Conservation (phyloP, 2,113 vertebrate species). For the Vidua macroura region DNA sequence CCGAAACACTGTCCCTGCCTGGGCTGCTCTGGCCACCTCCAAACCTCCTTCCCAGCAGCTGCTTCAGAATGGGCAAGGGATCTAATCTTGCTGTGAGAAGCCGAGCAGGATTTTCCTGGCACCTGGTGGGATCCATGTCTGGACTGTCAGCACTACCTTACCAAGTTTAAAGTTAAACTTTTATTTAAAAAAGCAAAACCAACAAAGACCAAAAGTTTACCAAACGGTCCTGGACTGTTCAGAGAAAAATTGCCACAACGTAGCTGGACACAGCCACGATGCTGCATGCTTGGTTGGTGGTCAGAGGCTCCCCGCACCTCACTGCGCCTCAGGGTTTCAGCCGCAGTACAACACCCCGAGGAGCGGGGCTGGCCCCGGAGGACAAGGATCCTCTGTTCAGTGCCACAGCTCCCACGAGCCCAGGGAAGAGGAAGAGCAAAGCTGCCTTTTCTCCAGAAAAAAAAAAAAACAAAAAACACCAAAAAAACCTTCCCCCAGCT, state of each 20-base stretch:
- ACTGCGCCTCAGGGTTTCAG: not conserved
- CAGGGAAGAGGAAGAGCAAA: conserved; percentile 4
- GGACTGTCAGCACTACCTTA: not conserved
- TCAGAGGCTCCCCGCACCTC: not conserved
- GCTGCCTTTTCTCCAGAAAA: not conserved
- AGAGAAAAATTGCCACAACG: not conserved
- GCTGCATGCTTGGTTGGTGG: not conserved
- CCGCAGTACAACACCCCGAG: not conserved
- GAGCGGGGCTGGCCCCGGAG: not conserved
- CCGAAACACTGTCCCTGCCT: not conserved
- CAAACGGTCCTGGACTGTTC: not conserved
- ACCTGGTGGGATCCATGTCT: not conserved
- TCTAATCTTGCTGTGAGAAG: fast-evolving
- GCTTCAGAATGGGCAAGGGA: fast-evolving
- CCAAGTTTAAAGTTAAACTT: not conserved
- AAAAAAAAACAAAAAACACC: not conserved
- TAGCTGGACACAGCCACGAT: fast-evolving
- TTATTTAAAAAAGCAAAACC: not conserved
- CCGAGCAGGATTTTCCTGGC: fast-evolving
- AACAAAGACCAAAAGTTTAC: not conserved
- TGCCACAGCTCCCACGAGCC: conserved; percentile 9
- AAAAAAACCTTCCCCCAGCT: conserved; percentile 11
- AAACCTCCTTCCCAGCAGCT: not conserved
- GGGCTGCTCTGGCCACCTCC: not conserved
- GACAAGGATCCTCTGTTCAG: conserved; percentile 49